Conservation (phyloP, 2,888 invertebrate species). For the Drosophila cognata region DNA sequence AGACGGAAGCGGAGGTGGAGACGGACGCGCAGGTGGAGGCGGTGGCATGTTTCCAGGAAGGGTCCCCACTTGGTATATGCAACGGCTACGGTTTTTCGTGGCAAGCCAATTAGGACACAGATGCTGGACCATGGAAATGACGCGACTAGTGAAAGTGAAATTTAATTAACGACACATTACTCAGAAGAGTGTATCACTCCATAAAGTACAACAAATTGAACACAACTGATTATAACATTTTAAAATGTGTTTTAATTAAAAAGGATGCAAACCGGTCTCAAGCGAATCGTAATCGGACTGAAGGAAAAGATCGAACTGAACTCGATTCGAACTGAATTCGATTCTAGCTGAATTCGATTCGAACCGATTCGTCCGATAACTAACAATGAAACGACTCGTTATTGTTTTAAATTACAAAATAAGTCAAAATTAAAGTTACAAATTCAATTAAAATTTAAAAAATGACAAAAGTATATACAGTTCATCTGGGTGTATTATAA, state of each 20-base stretch:
- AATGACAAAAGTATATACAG: too few species aligned
- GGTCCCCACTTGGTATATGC: neutral
- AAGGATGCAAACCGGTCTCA: neutral
- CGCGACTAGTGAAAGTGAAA: constrained; percentile 10
- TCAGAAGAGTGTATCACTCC: neutral
- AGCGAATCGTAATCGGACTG: neutral
- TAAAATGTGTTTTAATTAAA: neutral
- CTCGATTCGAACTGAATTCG: too few species aligned
- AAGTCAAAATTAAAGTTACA: neutral
- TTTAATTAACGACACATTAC: neutral
- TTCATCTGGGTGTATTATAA: too few species aligned
- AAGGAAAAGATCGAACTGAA: neutral
- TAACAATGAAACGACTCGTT: neutral
- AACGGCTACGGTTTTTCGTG: neutral
- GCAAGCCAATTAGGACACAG: constrained; percentile 27
- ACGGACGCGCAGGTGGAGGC: too few species aligned
- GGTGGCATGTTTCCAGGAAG: neutral
- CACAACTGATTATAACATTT: neutral
- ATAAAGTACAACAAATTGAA: neutral
- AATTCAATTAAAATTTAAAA: too few species aligned
- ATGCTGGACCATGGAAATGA: constrained; percentile 2
- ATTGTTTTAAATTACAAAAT: neutral
- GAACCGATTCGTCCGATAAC: neutral
- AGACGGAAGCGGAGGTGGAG: neutral
- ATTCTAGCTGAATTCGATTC: neutral